Conservation (phyloP, 2,797 vertebrate species). For the Siniperca undulata region DNA sequence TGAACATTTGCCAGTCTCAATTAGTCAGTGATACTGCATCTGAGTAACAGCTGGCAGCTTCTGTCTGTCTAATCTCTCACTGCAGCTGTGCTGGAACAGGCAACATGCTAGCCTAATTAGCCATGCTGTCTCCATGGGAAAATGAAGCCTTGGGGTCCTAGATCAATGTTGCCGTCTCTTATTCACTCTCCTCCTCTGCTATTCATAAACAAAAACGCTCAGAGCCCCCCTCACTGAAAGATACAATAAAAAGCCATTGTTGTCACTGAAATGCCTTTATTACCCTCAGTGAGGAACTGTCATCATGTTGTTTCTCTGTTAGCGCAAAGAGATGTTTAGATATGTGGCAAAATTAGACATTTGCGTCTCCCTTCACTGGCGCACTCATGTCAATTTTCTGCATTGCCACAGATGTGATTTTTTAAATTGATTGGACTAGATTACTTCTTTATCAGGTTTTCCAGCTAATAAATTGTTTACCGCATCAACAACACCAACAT, state of each 20-base stretch:
- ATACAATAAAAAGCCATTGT: constrained; percentile 65
- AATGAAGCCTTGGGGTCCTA: constrained; percentile 83
- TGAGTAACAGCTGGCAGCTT: constrained; percentile 88
- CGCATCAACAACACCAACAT: not conserved
- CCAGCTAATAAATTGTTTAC: constrained; percentile 62
- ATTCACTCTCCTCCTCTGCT: constrained; percentile 73
- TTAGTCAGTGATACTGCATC: constrained; percentile 87
- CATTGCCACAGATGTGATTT: constrained; percentile 56
- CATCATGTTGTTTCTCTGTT: constrained; percentile 40
- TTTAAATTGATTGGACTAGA: constrained; percentile 58
- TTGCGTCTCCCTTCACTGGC: constrained; percentile 19
- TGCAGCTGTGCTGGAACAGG: constrained; percentile 87
- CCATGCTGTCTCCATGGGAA: constrained; percentile 85
- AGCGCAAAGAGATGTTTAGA: constrained; percentile 51
- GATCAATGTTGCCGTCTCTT: constrained; percentile 84
- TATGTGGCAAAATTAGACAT: constrained; percentile 56
- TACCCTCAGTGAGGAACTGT: constrained; percentile 59
- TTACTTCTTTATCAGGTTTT: constrained; percentile 59
- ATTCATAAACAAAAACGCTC: constrained; percentile 62
- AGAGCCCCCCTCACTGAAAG: constrained; percentile 39
- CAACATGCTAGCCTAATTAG: constrained; percentile 88
- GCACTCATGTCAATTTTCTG: constrained; percentile 51
- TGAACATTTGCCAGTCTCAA: constrained; percentile 84
- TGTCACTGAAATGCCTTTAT: constrained; percentile 63
- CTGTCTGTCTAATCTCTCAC: constrained; percentile 87